Conservation (phyloP, 2,797 vertebrate genomes). For the Avahi laniger region DNA sequence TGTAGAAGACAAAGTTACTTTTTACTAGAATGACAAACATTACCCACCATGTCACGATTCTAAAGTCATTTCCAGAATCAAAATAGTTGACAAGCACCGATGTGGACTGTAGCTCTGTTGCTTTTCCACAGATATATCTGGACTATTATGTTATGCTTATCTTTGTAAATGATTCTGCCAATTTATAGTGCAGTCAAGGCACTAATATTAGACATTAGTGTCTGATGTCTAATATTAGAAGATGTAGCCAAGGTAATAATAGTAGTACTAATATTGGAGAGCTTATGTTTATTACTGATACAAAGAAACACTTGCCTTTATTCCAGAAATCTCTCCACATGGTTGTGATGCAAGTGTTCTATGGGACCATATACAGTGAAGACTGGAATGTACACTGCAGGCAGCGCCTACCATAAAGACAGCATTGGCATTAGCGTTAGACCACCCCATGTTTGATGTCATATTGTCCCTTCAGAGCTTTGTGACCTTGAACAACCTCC, state of each 20-base stretch:
- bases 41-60: background rate
- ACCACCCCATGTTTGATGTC: background rate
- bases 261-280: background rate
- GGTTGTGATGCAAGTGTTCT: background rate
- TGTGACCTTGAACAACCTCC: background rate
- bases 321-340: background rate
- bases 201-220: too few relatives aligned
- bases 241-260: background rate
- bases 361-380: background rate
- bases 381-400: accelerated
- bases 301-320: background rate
- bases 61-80: background rate
- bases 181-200: background rate
- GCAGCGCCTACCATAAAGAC: background rate
- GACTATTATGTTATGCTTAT: background rate
- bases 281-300: background rate
- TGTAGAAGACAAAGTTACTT: background rate
- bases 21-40: background rate
- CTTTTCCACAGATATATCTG: background rate
- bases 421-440: background rate
- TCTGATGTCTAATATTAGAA: background rate
- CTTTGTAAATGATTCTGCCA: background rate
- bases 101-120: background rate
- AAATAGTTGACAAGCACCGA: background rate
- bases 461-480: background rate